A percentile compares a stretch with the other conserved stretches of the same genome.
phyloP scores from a whole-genome alignment of 2,113 vertebrate species.

The Cryptomyrus ogoouensis region DNA sequence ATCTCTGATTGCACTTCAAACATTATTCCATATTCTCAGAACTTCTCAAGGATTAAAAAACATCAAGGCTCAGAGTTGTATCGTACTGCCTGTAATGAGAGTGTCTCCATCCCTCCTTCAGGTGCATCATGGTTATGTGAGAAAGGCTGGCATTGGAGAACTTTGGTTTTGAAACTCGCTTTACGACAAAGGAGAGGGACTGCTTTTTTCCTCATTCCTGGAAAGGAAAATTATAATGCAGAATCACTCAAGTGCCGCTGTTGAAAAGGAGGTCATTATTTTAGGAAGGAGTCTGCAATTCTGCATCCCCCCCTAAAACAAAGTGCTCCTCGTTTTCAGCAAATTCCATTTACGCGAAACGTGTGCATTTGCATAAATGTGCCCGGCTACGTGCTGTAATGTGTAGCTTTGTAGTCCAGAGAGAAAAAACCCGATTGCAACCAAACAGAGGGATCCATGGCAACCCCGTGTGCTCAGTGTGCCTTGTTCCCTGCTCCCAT shows the following conservation, averaged over 20 bases:
- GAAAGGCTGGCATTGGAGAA: not conserved
- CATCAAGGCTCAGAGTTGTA: not conserved
- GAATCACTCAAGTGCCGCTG: not conserved
- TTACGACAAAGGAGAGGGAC: not conserved
- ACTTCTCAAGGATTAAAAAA: not conserved
- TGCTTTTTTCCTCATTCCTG: not conserved
- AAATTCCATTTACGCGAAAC: not conserved
- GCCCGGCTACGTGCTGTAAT: not conserved
- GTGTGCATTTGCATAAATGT: not conserved
- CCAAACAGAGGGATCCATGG: constrained; percentile 10
- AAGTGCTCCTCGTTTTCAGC: not conserved
- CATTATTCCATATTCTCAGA: not conserved
- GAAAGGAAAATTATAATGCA: not conserved
- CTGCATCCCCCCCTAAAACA: not conserved
- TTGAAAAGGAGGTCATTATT: not conserved
- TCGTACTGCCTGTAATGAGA: not conserved
- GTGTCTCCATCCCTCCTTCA: not conserved
- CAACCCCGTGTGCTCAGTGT: not conserved
- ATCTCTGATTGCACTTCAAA: not conserved
- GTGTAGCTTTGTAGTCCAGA: not conserved
- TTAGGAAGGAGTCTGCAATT: not conserved
- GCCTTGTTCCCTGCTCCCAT: not conserved
- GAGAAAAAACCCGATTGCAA: not conserved
- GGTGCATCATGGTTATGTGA: not conserved
- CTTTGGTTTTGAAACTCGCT: not conserved